Evolutionary conservation across 2,113 vertebrate species (phyloP).

Genomic region (Forbesichthys papilliferus): DNA sequence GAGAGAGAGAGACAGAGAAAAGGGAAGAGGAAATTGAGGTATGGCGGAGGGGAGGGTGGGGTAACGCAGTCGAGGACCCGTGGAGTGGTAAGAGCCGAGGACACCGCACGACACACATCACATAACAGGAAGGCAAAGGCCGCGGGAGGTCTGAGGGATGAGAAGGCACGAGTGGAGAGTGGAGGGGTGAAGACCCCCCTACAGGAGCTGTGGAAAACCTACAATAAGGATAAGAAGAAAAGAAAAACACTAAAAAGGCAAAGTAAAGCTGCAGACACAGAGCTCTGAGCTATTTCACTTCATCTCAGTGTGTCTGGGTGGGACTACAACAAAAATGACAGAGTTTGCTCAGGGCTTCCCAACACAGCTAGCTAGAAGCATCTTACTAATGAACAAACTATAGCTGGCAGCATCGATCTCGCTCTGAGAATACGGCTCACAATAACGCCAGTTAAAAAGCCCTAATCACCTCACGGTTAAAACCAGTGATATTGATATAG

Average conservation of each 20-base stretch:
- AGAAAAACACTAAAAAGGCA: background rate
- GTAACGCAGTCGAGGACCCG: background rate
- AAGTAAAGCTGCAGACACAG: constrained; percentile 26
- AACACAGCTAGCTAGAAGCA: constrained; percentile 25
- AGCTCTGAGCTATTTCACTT: constrained; percentile 35
- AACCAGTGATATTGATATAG: too few species aligned
- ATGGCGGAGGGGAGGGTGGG: background rate
- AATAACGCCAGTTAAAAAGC: constrained; percentile 54
- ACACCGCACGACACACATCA: constrained; percentile 3
- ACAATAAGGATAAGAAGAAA: background rate
- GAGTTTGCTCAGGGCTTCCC: constrained; percentile 37
- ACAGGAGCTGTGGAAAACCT: too few species aligned
- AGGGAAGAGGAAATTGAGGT: background rate
- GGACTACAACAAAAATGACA: constrained; percentile 49
- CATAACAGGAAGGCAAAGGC: constrained; percentile 12
- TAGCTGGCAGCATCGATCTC: constrained; percentile 6
- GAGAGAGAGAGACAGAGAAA: background rate
- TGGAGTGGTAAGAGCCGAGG: background rate
- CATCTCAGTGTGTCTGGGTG: constrained; percentile 23
- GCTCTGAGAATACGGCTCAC: constrained; percentile 20
- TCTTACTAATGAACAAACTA: constrained; percentile 49
- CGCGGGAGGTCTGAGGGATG: constrained; percentile 31
- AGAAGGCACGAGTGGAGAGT: constrained; percentile 21
- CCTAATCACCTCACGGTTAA: constrained; percentile 37
- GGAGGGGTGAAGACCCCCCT: constrained; percentile 14